Conservation (phyloP, 1,140 invertebrate species). For the Brachionus sp. region DNA sequence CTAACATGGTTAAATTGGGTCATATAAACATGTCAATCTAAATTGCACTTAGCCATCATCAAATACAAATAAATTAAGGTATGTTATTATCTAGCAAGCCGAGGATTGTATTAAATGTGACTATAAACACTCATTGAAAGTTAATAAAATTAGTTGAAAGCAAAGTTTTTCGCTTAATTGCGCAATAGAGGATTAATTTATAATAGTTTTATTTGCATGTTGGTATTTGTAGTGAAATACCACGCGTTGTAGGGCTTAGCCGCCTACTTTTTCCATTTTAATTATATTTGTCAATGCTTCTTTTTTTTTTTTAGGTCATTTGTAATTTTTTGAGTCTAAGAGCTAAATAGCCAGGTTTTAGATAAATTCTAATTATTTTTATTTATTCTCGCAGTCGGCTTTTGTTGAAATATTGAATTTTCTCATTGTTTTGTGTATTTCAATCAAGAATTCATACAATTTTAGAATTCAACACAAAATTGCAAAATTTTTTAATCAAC, state of each 20-base stretch:
- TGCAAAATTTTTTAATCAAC: neutral
- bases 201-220: neutral
- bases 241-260: neutral
- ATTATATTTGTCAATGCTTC: neutral
- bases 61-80: neutral
- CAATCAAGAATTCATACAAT: neutral
- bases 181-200: slow-evolving; percentile 8
- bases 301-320: neutral
- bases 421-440: neutral
- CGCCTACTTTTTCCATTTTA: neutral
- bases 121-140: neutral
- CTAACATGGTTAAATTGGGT: neutral
- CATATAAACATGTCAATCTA: neutral
- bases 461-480: neutral
- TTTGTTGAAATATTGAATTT: neutral
- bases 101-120: neutral
- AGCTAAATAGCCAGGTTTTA: neutral
- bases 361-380: neutral
- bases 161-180: neutral
- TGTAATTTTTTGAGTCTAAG: neutral
- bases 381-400: neutral
- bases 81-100: neutral
- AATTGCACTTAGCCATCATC: neutral
- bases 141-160: neutral
- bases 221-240: slow-evolving; percentile 8